Conservation (phyloP, 2,888 invertebrate genomes). For the Rhorus exstirpatorius region DNA sequence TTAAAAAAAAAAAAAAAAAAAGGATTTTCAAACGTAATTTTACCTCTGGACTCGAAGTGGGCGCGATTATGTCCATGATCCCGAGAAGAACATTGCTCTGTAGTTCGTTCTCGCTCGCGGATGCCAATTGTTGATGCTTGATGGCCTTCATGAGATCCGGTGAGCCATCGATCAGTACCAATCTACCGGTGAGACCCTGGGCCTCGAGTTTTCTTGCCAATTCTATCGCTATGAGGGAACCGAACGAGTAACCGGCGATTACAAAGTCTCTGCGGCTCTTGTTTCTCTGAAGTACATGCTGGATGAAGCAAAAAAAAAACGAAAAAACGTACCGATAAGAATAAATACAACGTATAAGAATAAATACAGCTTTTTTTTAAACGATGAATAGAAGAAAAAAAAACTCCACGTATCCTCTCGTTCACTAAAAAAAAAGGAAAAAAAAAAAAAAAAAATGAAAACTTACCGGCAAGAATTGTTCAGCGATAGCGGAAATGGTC, state of each 20-base stretch:
- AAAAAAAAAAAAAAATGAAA: background rate
- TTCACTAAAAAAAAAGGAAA: constrained; percentile 81
- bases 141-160: constrained; percentile 90
- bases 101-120: constrained; percentile 86
- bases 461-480: constrained; percentile 87
- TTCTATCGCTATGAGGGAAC: constrained; percentile 92
- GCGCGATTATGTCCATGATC: constrained; percentile 87
- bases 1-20: no score
- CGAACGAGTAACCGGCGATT: constrained; percentile 96
- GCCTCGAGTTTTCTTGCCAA: constrained; percentile 91
- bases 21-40: background rate
- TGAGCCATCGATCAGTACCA: constrained; percentile 94
- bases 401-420: no score
- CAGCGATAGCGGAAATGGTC: constrained; percentile 87
- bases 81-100: constrained; percentile 88
- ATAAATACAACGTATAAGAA: background rate
- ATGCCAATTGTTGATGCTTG: constrained; percentile 86
- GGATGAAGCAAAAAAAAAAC: constrained; percentile 26
- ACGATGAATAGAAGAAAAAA: background rate
- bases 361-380: no score
- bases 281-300: constrained; percentile 88
- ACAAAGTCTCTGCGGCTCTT: constrained; percentile 87
- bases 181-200: constrained; percentile 88
- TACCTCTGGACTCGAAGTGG: constrained; percentile 86
- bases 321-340: background rate